Conservation (phyloP, 1,140 invertebrate species). For the Caenorhabditis briggsae region DNA sequence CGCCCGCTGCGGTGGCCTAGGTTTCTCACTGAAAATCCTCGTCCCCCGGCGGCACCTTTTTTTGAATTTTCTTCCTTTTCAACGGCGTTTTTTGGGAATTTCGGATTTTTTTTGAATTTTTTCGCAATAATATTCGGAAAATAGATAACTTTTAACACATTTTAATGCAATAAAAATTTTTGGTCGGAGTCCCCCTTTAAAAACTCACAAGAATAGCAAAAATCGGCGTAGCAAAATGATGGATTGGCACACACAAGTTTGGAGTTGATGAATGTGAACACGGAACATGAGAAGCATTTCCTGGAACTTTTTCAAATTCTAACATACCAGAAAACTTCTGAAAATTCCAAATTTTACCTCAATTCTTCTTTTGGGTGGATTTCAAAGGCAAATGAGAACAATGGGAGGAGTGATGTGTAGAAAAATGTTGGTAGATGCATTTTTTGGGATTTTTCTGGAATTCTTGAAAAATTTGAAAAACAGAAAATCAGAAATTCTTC, state of each 20-base stretch:
- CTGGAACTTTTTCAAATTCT: background rate
- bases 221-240: slow-evolving; percentile 21
- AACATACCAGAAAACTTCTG: background rate
- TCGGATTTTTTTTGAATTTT: no score
- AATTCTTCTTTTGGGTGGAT: slow-evolving; percentile 21
- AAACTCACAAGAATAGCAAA: slow-evolving; percentile 38
- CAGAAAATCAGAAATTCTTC: no score
- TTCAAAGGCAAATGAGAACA: slow-evolving; percentile 19
- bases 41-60: no score
- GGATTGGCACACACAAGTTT: slow-evolving; percentile 31
- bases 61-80: no score
- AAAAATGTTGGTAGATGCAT: background rate
- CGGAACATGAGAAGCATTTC: slow-evolving; percentile 49
- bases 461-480: background rate
- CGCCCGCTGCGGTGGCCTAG: no score
- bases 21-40: no score
- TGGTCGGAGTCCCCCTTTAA: no score
- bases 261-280: slow-evolving; percentile 47
- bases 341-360: background rate
- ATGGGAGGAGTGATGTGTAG: slow-evolving; percentile 18
- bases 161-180: no score
- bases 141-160: no score
- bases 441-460: background rate
- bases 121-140: no score
- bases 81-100: no score